These are phyloP conservation scores for Troides aeacus DNA, from an alignment of 2,888 invertebrate genomes.

Conservation along the genomic window DNA sequence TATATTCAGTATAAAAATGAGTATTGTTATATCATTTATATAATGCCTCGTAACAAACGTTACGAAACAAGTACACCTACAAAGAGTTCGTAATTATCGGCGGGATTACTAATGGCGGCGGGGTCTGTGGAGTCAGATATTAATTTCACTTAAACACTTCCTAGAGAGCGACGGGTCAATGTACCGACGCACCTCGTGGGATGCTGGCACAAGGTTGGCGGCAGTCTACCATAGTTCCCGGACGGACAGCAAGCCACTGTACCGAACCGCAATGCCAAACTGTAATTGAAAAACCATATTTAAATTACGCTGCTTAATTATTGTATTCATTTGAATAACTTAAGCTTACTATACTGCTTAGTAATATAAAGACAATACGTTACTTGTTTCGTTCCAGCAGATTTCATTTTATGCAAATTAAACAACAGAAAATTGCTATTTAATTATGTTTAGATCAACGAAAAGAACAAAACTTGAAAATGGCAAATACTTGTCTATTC, in stretches of 20 bases:
- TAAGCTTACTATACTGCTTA: background rate
- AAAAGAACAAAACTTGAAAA: background rate
- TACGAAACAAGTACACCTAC: constrained; percentile 4
- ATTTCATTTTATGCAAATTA: background rate
- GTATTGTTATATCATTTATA: background rate
- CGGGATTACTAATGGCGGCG: constrained; percentile 26
- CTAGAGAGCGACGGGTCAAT: constrained; percentile 56
- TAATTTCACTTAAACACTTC: constrained; percentile 65
- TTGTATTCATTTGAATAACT: background rate
- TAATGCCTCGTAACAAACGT: background rate
- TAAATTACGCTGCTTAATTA: background rate
- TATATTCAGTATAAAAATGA: too few relatives aligned
- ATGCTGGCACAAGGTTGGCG: constrained; percentile 47
- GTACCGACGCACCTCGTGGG: constrained; percentile 61
- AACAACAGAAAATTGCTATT: background rate
- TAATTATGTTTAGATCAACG: background rate
- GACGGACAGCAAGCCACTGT: constrained; percentile 34
- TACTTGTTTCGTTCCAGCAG: background rate
- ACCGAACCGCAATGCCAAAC: constrained; percentile 34
- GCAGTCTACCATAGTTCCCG: constrained; percentile 51
- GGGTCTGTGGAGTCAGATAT: constrained; percentile 38
- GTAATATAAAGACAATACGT: too few relatives aligned
- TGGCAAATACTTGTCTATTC: background rate
- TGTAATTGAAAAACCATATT: constrained; percentile 10
- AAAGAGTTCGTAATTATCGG: constrained; percentile 24